Percentiles rank a stretch among this genome's conserved stretches.
Evolutionary conservation across 2,888 invertebrate species (phyloP).

Genomic region (Trichopria drosophilae): DNA sequence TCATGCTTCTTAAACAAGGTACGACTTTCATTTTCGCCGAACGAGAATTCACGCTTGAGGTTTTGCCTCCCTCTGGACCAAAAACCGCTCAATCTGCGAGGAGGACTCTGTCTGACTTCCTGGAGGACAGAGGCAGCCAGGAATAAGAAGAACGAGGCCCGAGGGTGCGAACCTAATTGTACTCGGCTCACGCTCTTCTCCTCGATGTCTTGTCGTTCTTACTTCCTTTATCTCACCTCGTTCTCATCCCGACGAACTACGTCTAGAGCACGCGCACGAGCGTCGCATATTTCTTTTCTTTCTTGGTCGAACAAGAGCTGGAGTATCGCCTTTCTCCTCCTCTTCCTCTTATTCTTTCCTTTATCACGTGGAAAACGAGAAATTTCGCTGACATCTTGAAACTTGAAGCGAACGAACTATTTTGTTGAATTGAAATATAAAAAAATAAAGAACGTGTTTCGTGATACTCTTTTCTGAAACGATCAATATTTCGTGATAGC

Average conservation of each 20-base stretch:
- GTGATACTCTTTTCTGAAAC: too few species aligned
- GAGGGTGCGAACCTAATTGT: conserved; percentile 54
- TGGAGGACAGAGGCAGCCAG: conserved; percentile 33
- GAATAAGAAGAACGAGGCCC: conserved; percentile 52
- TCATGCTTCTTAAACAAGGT: conserved; percentile 18
- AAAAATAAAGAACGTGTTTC: too few species aligned
- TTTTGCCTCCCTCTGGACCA: conserved; percentile 5
- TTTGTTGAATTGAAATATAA: conserved; percentile 30
- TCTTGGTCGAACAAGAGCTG: conserved; percentile 8
- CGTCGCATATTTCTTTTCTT: conserved; percentile 9
- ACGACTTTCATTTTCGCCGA: conserved; percentile 24
- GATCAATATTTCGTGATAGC: too few species aligned
- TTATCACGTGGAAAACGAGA: conserved; percentile 10
- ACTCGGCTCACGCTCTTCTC: conserved; percentile 43
- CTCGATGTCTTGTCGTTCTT: conserved; percentile 28
- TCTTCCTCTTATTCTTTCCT: conserved; percentile 5
- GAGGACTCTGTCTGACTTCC: conserved; percentile 37
- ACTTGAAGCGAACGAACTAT: conserved; percentile 27
- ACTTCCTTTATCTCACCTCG: conserved; percentile 25
- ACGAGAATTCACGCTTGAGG: conserved; percentile 18
- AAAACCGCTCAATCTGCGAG: conserved; percentile 46
- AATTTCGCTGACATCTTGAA: conserved; percentile 30
- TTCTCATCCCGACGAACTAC: too few species aligned
- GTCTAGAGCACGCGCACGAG: neutral
- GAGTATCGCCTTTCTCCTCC: conserved; percentile 19